These are phyloP conservation scores for Podarcis muralis DNA, from an alignment of 2,113 vertebrate genomes.

Conservation along the genomic window DNA sequence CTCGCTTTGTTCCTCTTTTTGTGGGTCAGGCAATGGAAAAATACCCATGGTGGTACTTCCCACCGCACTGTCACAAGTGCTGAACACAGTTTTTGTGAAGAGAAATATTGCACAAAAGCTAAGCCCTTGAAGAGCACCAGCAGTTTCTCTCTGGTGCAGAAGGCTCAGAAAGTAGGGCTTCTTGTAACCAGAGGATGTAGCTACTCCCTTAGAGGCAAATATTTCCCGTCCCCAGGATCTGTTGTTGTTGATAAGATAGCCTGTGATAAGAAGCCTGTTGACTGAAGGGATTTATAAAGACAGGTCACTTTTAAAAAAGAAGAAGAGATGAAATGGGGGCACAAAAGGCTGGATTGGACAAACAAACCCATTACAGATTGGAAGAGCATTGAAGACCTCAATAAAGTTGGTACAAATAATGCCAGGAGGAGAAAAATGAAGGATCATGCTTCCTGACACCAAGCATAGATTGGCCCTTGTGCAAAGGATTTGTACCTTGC, in stretches of 20 bases:
- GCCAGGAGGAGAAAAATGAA: not conserved
- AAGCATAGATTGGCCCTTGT: not conserved
- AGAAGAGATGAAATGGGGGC: not conserved
- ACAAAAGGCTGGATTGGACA: too few relatives aligned
- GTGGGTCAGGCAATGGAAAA: constrained; percentile 61
- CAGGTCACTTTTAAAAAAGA: not conserved
- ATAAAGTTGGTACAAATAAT: not conserved
- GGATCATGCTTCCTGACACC: not conserved
- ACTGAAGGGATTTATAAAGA: not conserved
- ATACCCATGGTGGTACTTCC: constrained; percentile 36
- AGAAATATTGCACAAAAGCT: not conserved
- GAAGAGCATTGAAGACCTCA: too few relatives aligned
- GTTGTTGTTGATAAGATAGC: not conserved
- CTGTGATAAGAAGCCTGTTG: not conserved
- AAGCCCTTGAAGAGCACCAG: not conserved
- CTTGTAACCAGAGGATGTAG: not conserved
- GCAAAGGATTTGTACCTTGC: not conserved
- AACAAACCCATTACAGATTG: too few relatives aligned
- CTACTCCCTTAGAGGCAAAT: not conserved
- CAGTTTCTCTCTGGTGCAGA: not conserved
- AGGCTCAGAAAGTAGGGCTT: not conserved
- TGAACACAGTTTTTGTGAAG: constrained; percentile 3
- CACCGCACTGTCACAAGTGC: not conserved
- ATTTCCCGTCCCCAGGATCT: not conserved
- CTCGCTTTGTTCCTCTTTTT: constrained; percentile 73